A percentile compares a stretch with the other conserved stretches of the same genome.
These are phyloP conservation scores for Scarus forsteni DNA, from an alignment of 2,797 vertebrate species.

Conservation along the genomic window DNA sequence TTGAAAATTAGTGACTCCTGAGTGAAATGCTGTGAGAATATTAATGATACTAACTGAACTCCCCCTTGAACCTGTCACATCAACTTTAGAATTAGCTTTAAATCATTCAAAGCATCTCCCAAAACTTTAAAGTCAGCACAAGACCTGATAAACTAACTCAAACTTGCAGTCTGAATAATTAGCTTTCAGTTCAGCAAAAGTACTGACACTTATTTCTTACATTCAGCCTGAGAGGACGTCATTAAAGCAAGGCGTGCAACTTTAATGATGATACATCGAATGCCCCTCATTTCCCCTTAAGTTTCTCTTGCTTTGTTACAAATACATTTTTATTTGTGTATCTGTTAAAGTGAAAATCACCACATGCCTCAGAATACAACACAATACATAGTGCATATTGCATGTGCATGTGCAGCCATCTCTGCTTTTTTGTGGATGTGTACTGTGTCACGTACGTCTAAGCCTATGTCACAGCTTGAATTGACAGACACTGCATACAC, in stretches of 20 bases:
- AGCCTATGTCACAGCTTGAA: too few relatives aligned
- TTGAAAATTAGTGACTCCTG: not conserved
- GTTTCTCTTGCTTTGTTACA: not conserved
- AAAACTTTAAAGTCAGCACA: not conserved
- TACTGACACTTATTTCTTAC: not conserved
- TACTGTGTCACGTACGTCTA: too few relatives aligned
- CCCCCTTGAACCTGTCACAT: not conserved
- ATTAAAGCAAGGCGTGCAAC: not conserved
- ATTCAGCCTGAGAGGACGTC: not conserved
- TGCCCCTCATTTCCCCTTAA: not conserved
- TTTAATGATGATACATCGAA: not conserved
- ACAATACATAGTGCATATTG: too few relatives aligned
- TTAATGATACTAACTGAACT: constrained; percentile 5
- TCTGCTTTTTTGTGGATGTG: too few relatives aligned
- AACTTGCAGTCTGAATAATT: not conserved
- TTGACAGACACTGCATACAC: too few relatives aligned
- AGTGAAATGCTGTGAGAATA: constrained; percentile 5
- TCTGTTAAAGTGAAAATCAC: not conserved
- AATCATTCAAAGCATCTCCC: not conserved
- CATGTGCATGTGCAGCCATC: too few relatives aligned
- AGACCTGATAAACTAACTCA: not conserved
- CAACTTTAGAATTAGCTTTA: not conserved
- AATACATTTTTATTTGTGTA: not conserved
- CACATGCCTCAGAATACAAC: too few relatives aligned
- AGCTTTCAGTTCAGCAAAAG: not conserved